phyloP scores from a whole-genome alignment of 2,113 vertebrate species.

The Oreochromis aureus region DNA sequence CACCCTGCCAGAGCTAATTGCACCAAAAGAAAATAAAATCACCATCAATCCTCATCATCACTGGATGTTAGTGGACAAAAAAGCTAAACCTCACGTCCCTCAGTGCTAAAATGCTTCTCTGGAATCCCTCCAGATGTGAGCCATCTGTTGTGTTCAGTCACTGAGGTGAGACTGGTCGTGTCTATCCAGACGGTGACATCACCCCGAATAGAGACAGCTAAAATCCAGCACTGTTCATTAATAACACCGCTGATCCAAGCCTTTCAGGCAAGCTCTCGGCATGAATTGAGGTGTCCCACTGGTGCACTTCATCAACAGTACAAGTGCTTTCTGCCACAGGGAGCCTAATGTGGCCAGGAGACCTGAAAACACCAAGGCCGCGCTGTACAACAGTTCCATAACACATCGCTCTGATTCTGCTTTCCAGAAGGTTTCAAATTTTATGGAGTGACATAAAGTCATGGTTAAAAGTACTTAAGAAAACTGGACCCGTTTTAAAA shows the following conservation, averaged over 20 bases:
- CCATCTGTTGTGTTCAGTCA: constrained; percentile 66
- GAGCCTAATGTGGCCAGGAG: constrained; percentile 13
- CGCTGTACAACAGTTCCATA: background rate
- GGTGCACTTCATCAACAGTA: constrained; percentile 26
- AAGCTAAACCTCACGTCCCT: constrained; percentile 27
- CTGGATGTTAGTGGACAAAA: constrained; percentile 8
- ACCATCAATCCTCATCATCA: constrained; percentile 30
- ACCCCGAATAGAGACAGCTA: constrained; percentile 23
- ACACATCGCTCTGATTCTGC: background rate
- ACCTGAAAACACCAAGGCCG: background rate
- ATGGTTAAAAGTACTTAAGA: background rate
- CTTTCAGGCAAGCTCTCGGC: constrained; percentile 25
- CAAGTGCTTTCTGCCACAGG: constrained; percentile 14
- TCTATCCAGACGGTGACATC: constrained; percentile 64
- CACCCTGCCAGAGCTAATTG: constrained; percentile 33
- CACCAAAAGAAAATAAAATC: constrained; percentile 27
- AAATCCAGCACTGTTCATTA: constrained; percentile 36
- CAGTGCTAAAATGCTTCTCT: constrained; percentile 24
- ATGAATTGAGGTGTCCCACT: constrained; percentile 16
- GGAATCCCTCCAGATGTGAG: constrained; percentile 52
- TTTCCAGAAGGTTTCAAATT: constrained; percentile 11
- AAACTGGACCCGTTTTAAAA: background rate
- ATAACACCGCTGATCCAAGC: constrained; percentile 26
- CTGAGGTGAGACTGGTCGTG: constrained; percentile 52
- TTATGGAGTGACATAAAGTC: constrained; percentile 4